Base-by-base conservation (phyloP, 2,888 invertebrate species). In the Trypoxylon attenuatum region DNA sequence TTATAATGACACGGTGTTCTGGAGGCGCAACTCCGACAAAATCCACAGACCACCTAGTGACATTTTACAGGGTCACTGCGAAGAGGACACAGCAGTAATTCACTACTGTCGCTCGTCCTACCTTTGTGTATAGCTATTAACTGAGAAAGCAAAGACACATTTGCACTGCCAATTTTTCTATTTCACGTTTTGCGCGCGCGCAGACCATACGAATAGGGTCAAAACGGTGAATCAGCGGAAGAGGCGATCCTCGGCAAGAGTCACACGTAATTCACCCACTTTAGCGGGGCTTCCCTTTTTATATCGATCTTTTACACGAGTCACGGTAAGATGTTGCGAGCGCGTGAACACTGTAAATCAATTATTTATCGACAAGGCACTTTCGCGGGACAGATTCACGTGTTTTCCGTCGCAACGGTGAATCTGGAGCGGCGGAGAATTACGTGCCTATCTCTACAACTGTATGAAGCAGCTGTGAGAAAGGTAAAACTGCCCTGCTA, bases 131-230 rank as follows among this genome's bases (percentile, higher is more conserved):
- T 55, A 69, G 56, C 53, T 58, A 51, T 59, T 68, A 60, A 67
- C 38, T 50, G 66, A 64, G 19, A 22, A 57, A 55, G 50, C 29
- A 51, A 57, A 61, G 51, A 71, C 64, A 73, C 69, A 59, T 70
- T 75, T 71, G 73, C 80, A 81, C 81, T 82, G 82, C 82, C 80
- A 80, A 33, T 81, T 82, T 81, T 77, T 75, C 73, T 78, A 75
- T 74, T 73, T 69, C 76, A 76, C 69, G 61, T 70, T 70, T 73
- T 71, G 64, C 55, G n/a, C n/a, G n/a, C n/a, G n/a, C 69, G 71
- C 61, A 52, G 51, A 58, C 46, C 49, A 58, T 58, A 60, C 61
- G 22, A 52, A 49, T n/a, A 27, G 39, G 22, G 43, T 21, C 47
- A 15, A 29, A 2, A 19, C 29, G 18, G 4, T 38, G 13, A 42